Conservation (phyloP, 2,888 invertebrate genomes). For the Aproaerema taeniolella region DNA sequence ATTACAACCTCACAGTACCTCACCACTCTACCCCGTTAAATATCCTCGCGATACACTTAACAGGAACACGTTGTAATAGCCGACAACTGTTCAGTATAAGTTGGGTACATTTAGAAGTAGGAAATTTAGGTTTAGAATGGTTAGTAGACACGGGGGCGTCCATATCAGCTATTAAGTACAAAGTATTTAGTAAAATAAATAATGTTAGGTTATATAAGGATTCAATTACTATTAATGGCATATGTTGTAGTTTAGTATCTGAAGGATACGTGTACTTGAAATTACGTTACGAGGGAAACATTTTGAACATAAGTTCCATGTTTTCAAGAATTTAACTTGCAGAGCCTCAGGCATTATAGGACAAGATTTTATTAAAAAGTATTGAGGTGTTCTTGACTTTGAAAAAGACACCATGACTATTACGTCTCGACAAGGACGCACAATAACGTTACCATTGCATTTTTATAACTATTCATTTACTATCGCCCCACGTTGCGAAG, state of each 20-base stretch:
- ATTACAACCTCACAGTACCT: too few relatives aligned
- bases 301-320: not conserved
- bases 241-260: not conserved
- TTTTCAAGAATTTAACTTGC: not conserved
- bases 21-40: too few relatives aligned
- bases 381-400: not conserved
- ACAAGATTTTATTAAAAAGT: not conserved
- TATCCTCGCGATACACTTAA: too few relatives aligned
- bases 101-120: too few relatives aligned
- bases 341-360: not conserved
- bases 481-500: slow-evolving; percentile 1
- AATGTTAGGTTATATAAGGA: not conserved
- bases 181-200: too few relatives aligned
- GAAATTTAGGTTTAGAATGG: too few relatives aligned
- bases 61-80: too few relatives aligned
- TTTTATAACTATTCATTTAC: not conserved
- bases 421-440: not conserved
- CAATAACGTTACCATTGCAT: not conserved
- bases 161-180: not conserved
- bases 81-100: too few relatives aligned
- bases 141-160: slow-evolving; percentile 6
- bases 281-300: not conserved
- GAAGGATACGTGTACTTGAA: not conserved
- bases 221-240: not conserved
- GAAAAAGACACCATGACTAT: not conserved